A percentile compares a stretch with the other conserved stretches of the same genome.
These are phyloP conservation scores for Pelusios castaneus DNA, from an alignment of 2,113 vertebrate species.

Conservation along the genomic window DNA sequence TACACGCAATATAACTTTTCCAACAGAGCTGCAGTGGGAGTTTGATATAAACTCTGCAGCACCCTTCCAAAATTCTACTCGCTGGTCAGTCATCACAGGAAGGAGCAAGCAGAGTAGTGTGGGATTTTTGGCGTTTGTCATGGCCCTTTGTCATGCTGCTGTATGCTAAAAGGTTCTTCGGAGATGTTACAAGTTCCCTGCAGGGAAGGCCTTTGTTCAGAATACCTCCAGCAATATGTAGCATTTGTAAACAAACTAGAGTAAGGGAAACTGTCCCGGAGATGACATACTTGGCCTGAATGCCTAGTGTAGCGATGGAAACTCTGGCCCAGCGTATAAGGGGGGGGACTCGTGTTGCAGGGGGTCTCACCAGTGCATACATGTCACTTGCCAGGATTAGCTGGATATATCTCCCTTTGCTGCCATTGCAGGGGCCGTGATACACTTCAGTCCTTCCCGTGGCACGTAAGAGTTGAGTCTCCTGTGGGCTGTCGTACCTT, in stretches of 20 bases:
- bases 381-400: not conserved
- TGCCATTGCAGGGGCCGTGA: not conserved
- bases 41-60: rapidly evolving
- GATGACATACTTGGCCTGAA: not conserved
- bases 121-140: not conserved
- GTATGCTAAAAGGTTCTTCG: not conserved
- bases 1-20: rapidly evolving
- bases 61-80: rapidly evolving
- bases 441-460: not conserved
- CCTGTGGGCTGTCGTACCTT: not conserved
- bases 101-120: rapidly evolving
- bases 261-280: not conserved
- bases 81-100: not conserved
- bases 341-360: not conserved
- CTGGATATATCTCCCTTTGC: not conserved
- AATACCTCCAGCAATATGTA: not conserved
- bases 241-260: not conserved
- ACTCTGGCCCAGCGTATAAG: not conserved
- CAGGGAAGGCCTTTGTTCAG: not conserved
- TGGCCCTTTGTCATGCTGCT: rapidly evolving
- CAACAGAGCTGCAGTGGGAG: rapidly evolving
- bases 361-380: not conserved
- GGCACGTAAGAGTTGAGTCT: not conserved
- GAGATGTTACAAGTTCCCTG: rapidly evolving
- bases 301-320: not conserved